Conservation (phyloP, 1,140 invertebrate species). For the Drosophila elegans region DNA sequence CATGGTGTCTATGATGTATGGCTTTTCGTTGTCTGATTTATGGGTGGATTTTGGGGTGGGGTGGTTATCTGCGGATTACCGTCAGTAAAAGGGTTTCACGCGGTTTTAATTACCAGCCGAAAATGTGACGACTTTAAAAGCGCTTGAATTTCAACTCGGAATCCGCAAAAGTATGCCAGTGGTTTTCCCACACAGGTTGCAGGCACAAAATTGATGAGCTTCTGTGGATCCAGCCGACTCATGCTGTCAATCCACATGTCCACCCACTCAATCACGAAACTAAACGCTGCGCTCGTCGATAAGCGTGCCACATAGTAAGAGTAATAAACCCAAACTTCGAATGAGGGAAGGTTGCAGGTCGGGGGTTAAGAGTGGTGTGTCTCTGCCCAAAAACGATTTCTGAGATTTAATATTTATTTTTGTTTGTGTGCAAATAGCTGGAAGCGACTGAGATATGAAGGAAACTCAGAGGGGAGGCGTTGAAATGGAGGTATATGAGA, state of each 20-base stretch:
- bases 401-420: constrained; percentile 83
- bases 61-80: constrained; percentile 41
- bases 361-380: constrained; percentile 9
- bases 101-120: constrained; percentile 64
- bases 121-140: constrained; percentile 54
- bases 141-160: constrained; percentile 13
- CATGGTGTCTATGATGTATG: constrained; percentile 74
- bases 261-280: constrained; percentile 82
- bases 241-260: constrained; percentile 83
- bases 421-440: constrained; percentile 83
- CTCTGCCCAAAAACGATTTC: constrained; percentile 68
- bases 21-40: constrained; percentile 68
- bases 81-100: constrained; percentile 62
- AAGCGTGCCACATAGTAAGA: constrained; percentile 66
- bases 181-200: constrained; percentile 4
- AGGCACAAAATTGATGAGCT: constrained; percentile 22
- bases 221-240: constrained; percentile 81
- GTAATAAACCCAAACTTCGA: constrained; percentile 42
- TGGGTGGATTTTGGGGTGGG: constrained; percentile 9
- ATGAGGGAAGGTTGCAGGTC: not conserved
- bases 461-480: constrained; percentile 9
- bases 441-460: constrained; percentile 64
- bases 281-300: constrained; percentile 75
- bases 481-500: not conserved
- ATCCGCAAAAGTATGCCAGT: constrained; percentile 7